These are phyloP conservation scores for Yponomeuta sedellus DNA, from an alignment of 2,888 invertebrate genomes.

Conservation along the genomic window DNA sequence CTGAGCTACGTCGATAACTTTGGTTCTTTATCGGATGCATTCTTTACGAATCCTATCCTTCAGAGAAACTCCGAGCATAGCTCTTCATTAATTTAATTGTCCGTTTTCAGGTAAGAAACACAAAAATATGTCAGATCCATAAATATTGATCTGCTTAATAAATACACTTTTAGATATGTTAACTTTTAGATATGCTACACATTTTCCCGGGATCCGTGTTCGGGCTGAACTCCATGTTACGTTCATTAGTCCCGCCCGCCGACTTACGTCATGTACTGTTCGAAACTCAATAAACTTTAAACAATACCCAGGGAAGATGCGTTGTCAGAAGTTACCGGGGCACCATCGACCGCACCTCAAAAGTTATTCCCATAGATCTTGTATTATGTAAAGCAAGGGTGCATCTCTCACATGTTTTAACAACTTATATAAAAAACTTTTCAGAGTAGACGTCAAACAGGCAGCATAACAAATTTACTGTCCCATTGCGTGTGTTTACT, in stretches of 20 bases:
- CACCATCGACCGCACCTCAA: neutral
- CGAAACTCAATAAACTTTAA: constrained; percentile 69
- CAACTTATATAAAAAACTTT: neutral
- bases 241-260: constrained; percentile 56
- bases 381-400: neutral
- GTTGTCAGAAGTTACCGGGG: constrained; percentile 58
- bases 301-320: constrained; percentile 64
- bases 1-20: too few relatives aligned
- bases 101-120: too few relatives aligned
- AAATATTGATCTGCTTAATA: too few relatives aligned
- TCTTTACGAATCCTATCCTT: too few relatives aligned
- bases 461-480: constrained; percentile 48
- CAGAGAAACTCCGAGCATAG: too few relatives aligned
- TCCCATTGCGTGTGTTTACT: constrained; percentile 54
- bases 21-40: too few relatives aligned
- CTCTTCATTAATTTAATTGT: too few relatives aligned
- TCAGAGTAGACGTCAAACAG: constrained; percentile 55
- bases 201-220: neutral
- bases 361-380: neutral
- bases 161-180: too few relatives aligned
- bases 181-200: too few relatives aligned
- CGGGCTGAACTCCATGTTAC: constrained; percentile 13
- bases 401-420: constrained; percentile 14
- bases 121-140: too few relatives aligned
- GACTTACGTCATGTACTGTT: constrained; percentile 64